Conservation (phyloP, 1,140 invertebrate species). For the Drosophila tsacasi region DNA sequence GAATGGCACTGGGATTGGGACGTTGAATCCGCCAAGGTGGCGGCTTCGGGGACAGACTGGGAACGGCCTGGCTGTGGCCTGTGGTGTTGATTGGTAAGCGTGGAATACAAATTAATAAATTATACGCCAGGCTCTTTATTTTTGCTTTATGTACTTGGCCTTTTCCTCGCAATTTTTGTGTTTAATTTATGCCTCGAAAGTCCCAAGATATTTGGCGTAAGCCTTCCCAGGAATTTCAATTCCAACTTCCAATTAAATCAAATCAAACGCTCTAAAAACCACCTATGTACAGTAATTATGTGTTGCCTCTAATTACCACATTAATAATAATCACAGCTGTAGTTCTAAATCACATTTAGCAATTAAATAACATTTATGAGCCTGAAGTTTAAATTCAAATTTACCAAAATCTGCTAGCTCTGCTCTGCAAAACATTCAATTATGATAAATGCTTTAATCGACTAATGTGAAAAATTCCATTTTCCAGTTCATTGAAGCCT, state of each 20-base stretch:
- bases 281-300: constrained; percentile 16
- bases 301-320: constrained; percentile 10
- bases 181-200: constrained; percentile 31
- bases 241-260: constrained; percentile 5
- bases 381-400: constrained; percentile 22
- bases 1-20: constrained; percentile 24
- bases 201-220: constrained; percentile 7
- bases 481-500: constrained; percentile 47
- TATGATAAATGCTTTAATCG: constrained; percentile 28
- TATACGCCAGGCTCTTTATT: constrained; percentile 53
- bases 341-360: constrained; percentile 13
- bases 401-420: constrained; percentile 16
- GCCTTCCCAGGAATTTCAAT: constrained; percentile 5
- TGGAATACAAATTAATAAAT: constrained; percentile 78
- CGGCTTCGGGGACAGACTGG: constrained; percentile 25
- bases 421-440: constrained; percentile 32
- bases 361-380: constrained; percentile 17
- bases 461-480: constrained; percentile 35
- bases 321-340: not conserved
- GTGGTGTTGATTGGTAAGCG: constrained; percentile 52
- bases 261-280: constrained; percentile 3
- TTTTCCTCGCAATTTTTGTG: constrained; percentile 8
- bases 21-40: constrained; percentile 35
- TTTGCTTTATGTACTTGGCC: constrained; percentile 27
- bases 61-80: constrained; percentile 19